Evolutionary conservation across 2,113 vertebrate species (phyloP).

Genomic region (Serilophus lunatus): DNA sequence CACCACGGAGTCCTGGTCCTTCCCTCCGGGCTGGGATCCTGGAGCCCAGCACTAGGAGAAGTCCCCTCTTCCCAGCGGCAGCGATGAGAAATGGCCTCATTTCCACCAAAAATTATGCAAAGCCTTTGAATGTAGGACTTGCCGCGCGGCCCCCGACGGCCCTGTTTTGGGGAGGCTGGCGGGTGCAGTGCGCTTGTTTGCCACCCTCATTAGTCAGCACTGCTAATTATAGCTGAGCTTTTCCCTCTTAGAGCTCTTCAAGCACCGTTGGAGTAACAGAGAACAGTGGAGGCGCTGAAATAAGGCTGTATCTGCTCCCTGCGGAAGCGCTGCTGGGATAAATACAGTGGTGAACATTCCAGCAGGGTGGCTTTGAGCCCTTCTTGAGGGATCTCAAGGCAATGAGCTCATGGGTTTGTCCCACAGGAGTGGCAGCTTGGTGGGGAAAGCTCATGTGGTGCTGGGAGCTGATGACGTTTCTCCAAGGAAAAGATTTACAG

Average conservation of each 20-base stretch:
- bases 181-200: background rate
- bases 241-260: background rate
- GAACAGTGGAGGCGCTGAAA: background rate
- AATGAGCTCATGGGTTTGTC: background rate
- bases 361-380: accelerated
- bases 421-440: background rate
- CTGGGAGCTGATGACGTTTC: accelerated
- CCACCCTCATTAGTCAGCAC: conserved; percentile 51
- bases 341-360: background rate
- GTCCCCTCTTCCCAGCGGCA: background rate
- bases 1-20: accelerated
- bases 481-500: background rate
- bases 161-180: background rate
- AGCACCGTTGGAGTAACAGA: background rate
- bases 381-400: background rate
- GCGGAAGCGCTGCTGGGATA: accelerated
- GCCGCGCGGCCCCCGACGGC: background rate
- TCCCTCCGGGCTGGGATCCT: background rate
- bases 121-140: background rate
- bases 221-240: conserved; percentile 35
- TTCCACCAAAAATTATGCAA: conserved; percentile 7
- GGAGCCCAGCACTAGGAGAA: accelerated
- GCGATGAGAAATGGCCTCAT: background rate
- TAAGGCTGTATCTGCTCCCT: background rate
- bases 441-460: background rate